Evolutionary conservation across 2,113 vertebrate species (phyloP), one percentile per base, ranked within the genome.

Genomic region (Microcebus griseorufus): DNA sequence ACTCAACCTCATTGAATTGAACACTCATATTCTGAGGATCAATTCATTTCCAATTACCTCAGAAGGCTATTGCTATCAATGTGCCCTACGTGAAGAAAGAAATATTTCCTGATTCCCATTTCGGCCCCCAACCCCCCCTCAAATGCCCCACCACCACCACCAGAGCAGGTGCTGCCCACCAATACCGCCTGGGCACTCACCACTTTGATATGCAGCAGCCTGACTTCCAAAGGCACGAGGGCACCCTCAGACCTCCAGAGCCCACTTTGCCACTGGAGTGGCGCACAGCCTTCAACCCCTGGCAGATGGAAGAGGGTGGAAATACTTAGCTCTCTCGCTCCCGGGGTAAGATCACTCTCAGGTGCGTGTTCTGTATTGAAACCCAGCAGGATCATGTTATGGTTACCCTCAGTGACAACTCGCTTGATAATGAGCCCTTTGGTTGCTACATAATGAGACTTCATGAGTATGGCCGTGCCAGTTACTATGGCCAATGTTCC

Each of bases 21-120:
- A 10, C 75, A 75, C 34, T 67, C 70, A 76, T 42, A 62, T 67
- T 55, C 22, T 51, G 42, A 94, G 17, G 34, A 62, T 18, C 29
- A 53, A 20, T 88, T 89, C 69, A 13, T 75, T 92, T 95, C 72
- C 70, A 48, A 51, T 39, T 62, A 22, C 62, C 27, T 93, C 80
- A 93, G 65, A 39, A 90, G 20, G 7, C 20, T 72, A 32, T 64
- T 34, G 53, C 60, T 75, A 32, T 55, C 48, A 51, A 29, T n/a
- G 29, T 39, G 22, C 22, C 3, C n/a, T 53, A 5, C 4, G 4
- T 14, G 72, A 53, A 94, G 13, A 72, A 5, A 51, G 45, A 86
- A 60, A 60, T 51, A 58, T 7, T 90, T 72, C 72, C 11, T 39
- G 78, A 69, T 80, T 25, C 48, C 37, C 39, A 82, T 65, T 39